These are phyloP conservation scores for Acromyrmex heyeri DNA, from an alignment of 1,140 invertebrate species.

Conservation along the genomic window DNA sequence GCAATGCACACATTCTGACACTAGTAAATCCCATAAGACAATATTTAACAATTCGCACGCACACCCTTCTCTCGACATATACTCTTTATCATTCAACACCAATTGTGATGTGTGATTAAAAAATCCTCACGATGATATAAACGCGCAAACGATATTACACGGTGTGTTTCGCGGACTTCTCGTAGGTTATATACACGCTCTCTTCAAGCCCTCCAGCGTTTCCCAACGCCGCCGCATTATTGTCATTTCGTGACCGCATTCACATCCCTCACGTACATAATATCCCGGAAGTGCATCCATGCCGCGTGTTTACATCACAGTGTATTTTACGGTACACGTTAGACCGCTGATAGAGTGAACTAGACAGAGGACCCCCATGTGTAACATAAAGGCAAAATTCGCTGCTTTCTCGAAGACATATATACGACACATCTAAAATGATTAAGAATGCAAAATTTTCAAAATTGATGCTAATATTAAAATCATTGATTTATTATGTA, in stretches of 20 bases:
- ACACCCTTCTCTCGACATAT: no score
- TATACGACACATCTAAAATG: no score
- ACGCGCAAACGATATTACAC: not conserved
- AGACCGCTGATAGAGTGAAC: constrained; percentile 26
- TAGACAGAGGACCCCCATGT: not conserved
- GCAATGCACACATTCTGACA: not conserved
- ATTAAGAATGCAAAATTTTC: not conserved
- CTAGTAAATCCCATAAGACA: constrained; percentile 5
- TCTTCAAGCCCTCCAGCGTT: constrained; percentile 34
- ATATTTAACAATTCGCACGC: constrained; percentile 16
- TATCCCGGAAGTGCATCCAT: constrained; percentile 50
- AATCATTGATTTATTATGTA: not conserved
- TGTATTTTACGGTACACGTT: constrained; percentile 11
- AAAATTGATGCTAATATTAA: not conserved
- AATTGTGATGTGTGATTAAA: constrained; percentile 15
- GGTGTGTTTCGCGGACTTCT: constrained; percentile 8
- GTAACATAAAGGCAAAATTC: constrained; percentile 1
- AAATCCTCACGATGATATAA: constrained; percentile 19
- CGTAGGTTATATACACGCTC: not conserved
- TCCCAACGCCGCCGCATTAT: constrained; percentile 41
- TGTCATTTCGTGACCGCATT: constrained; percentile 56
- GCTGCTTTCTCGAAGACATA: not conserved
- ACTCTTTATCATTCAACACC: not conserved
- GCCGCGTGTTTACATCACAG: constrained; percentile 17
- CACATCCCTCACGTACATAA: constrained; percentile 52